These are phyloP conservation scores for Beaufortia kweichowensis DNA, from an alignment of 2,113 vertebrate genomes.

Conservation along the genomic window DNA sequence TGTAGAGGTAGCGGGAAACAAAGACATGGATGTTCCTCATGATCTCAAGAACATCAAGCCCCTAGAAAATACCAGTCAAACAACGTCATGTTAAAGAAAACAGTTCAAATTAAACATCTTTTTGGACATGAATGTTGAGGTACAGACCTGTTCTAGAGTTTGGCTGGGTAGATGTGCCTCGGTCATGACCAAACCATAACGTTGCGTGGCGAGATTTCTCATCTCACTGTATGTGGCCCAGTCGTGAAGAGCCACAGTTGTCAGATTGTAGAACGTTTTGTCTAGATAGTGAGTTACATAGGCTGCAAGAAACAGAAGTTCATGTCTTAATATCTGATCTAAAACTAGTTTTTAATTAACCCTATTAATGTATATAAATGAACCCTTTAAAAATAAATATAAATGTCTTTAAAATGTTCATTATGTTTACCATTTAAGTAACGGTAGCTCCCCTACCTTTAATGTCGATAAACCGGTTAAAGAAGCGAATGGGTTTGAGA, in stretches of 20 bases:
- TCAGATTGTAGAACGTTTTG: constrained; percentile 98
- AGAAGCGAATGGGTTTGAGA: constrained; percentile 94
- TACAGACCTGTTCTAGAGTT: constrained; percentile 92
- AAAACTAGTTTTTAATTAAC: too few relatives aligned
- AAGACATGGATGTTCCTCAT: constrained; percentile 99
- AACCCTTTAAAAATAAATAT: too few relatives aligned
- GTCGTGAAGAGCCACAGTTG: constrained; percentile 95
- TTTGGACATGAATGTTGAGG: background rate
- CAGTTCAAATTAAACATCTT: background rate
- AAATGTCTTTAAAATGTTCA: background rate
- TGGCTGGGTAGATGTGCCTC: constrained; percentile 98
- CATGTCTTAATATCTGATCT: background rate
- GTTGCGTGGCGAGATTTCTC: constrained; percentile 94
- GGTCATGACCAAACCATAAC: constrained; percentile 93
- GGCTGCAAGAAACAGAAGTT: constrained; percentile 69
- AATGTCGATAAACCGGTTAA: constrained; percentile 96
- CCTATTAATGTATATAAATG: too few relatives aligned
- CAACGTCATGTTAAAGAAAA: background rate
- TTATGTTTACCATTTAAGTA: background rate
- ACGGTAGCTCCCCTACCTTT: constrained; percentile 78
- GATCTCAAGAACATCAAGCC: constrained; percentile 96
- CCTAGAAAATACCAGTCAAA: constrained; percentile 73
- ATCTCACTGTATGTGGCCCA: constrained; percentile 99
- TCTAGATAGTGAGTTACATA: constrained; percentile 98
- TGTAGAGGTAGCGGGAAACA: constrained; percentile 97